Evolutionary conservation across 2,113 vertebrate genomes (phyloP), one percentile per base, ranked within the genome.

Genomic region (Oreotrochilus melanogaster): DNA sequence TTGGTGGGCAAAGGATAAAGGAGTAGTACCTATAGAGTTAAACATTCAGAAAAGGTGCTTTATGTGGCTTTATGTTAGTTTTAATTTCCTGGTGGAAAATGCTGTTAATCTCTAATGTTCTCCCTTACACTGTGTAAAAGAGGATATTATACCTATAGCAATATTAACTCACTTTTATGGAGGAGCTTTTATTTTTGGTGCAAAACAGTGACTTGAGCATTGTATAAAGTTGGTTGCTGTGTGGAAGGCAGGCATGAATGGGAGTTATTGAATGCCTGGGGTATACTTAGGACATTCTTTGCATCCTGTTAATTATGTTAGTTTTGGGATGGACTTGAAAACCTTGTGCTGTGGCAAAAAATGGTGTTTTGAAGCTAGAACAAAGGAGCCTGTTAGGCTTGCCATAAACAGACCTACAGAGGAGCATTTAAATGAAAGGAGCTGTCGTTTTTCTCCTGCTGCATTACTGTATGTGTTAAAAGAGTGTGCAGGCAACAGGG

Each of bases 401-500:
- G 90, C 93, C 43, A 88, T 73, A 35, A 87, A 76, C 13, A 3
- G 75, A 84, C 86, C 84, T 33, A 13, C 69, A 91, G 94, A 93
- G 92, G 67, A 80, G 86, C 45, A 64, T 53, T 92, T 89, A 88
- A 87, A 54, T 65, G 51, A 73, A 96, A 94, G 95, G 57, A 74
- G 73, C 69, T 71, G 95, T 91, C 21, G 2, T 82, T 81, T 70
- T 75, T 73, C 58, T 95, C 71, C 93, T 82, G n/a, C 31, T 1
- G 10, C 3, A 1, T 83, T 66, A 78, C 79, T 78, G 88, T 92
- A 67, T 53, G 97, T 94, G 95, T 83, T 83, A 95, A 95, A 97
- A 81, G 69, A 3, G 67, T 28, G 76, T 61, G 86, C 94, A 93
- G 98, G 93, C 98, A 98, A 97, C 98, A 98, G 96, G 94, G 98